Base-by-base conservation (phyloP, 2,888 invertebrate species). In the Pandemis corylana region DNA sequence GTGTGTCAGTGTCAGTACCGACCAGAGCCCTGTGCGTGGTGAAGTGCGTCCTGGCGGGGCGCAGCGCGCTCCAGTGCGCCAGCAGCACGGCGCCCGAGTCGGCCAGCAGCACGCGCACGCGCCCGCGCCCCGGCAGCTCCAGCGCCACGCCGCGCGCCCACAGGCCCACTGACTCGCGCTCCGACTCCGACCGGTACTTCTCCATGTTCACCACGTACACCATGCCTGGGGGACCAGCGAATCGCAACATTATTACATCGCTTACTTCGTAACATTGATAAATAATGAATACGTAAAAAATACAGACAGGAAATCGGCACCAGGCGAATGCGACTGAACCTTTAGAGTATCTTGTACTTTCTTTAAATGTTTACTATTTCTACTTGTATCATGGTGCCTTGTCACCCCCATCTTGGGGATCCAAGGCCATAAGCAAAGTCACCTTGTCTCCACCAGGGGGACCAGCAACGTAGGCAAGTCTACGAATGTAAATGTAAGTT, bases 121-220 rank as follows among this genome's bases (percentile, higher is more conserved):
- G 90, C 5, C 84, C 86, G 56, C 90, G 88, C 0, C 90, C 84
- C 83, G 91, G 80, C 90, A 88, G 77, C 82, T 90, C 93, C 4
- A 82, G 80, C 42, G 97, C 94, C 12, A 93, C 81, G 2, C 95
- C 97, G 71, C 97, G 94, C 81, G 95, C 95, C 96, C 97, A 97
- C 93, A 71, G 68, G 2, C 71, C 72, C 62, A 49, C 6, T 73
- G 82, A 92, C 87, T 80, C 93, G 86, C 80, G 94, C 95, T 95
- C 95, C 95, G 44, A 67, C 20, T 42, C 67, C 20, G 68, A 28
- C 3, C 42, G 42, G 12, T 79, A 78, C 75, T 82, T 82, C 75
- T 85, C 86, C 68, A 87, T 75, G 80, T 87, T 84, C 77, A 86
- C 92, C 77, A 82, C 89, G 79, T 86, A 91, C 69, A 86, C 85